Percentiles rank a stretch among this genome's conserved stretches.
Conservation (phyloP, 2,888 invertebrate species). For the Osmoderma eremita region DNA sequence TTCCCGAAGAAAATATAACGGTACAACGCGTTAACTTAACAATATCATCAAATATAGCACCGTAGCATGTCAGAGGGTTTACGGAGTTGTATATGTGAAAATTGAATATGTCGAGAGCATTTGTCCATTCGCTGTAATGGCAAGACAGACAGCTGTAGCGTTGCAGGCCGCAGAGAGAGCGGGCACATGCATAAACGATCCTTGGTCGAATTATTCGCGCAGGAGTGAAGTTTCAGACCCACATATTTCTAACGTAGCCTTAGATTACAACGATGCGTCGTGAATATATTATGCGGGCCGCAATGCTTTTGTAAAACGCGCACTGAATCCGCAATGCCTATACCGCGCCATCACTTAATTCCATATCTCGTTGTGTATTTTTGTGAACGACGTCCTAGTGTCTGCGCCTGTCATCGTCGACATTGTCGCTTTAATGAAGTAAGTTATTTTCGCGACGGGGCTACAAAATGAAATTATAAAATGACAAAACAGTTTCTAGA, state of each 20-base stretch:
- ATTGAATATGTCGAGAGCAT: neutral
- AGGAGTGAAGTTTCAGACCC: slow-evolving; percentile 6
- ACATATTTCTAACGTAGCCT: slow-evolving; percentile 26
- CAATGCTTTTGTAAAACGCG: slow-evolving; percentile 20
- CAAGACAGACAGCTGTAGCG: slow-evolving; percentile 1
- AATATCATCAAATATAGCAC: neutral
- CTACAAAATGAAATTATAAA: slow-evolving; percentile 17
- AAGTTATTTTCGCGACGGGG: slow-evolving; percentile 18
- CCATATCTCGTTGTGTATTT: slow-evolving; percentile 25
- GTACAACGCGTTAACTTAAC: neutral
- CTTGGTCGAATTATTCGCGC: slow-evolving; percentile 28
- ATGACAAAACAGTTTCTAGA: neutral
- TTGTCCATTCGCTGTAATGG: neutral
- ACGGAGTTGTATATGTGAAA: neutral
- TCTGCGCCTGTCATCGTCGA: slow-evolving; percentile 18
- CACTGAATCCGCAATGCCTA: slow-evolving; percentile 22
- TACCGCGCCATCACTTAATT: slow-evolving; percentile 17
- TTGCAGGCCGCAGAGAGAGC: slow-evolving; percentile 15
- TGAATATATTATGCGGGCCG: slow-evolving; percentile 33
- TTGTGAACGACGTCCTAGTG: slow-evolving; percentile 5
- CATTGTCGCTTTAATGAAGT: slow-evolving; percentile 14
- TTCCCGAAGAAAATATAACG: neutral
- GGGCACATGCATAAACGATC: slow-evolving; percentile 27
- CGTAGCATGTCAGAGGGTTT: neutral
- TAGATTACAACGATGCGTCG: slow-evolving; percentile 24